phyloP scores from a whole-genome alignment of 2,888 invertebrate genomes.

The Dasypolia templi region DNA sequence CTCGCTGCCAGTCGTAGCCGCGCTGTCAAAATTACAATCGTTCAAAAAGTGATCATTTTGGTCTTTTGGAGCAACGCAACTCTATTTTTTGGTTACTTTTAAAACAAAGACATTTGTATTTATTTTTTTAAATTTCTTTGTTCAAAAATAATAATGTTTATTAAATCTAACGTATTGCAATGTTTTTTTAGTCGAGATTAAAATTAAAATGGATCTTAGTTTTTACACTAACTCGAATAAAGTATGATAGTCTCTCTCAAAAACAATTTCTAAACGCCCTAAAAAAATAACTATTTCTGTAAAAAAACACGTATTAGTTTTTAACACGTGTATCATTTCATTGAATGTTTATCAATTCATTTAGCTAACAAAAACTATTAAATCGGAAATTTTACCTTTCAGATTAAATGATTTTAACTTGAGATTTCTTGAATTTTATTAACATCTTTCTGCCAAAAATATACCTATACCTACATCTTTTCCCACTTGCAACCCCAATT shows the following conservation, averaged over 20 bases:
- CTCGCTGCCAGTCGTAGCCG: background rate
- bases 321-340: no score
- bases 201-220: no score
- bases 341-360: background rate
- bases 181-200: no score
- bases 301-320: background rate
- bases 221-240: background rate
- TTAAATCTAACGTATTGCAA: no score
- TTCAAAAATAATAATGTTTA: no score
- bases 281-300: background rate
- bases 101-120: no score
- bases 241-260: background rate
- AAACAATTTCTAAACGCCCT: background rate
- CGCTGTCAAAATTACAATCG: slow-evolving; percentile 29
- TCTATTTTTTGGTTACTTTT: background rate
- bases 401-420: no score
- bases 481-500: slow-evolving; percentile 19
- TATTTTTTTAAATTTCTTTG: no score
- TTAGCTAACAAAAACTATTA: no score
- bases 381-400: no score
- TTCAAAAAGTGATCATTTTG: slow-evolving; percentile 10
- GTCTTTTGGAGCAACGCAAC: no score
- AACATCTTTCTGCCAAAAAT: background rate
- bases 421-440: background rate
- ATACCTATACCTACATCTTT: background rate